phyloP scores from a whole-genome alignment of 2,888 invertebrate genomes.

The Azorinus chamasolen region DNA sequence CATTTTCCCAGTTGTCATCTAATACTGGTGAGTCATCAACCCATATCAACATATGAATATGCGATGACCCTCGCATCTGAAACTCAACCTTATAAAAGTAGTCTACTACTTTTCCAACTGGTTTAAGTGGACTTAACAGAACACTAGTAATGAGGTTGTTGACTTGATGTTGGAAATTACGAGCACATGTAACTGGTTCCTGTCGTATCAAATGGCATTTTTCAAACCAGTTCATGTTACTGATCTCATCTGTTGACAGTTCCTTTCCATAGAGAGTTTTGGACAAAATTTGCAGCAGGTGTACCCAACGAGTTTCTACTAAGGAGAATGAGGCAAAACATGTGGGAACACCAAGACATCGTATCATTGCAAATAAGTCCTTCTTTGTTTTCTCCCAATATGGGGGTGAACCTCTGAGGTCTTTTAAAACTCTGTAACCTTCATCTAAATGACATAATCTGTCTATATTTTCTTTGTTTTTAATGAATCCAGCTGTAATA shows the following conservation, averaged over 20 bases:
- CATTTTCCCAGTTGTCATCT: not conserved
- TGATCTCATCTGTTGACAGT: slow-evolving; percentile 10
- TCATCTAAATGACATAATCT: slow-evolving; percentile 27
- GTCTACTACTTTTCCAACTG: slow-evolving; percentile 12
- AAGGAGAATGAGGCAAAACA: slow-evolving; percentile 5
- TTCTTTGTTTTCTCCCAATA: slow-evolving; percentile 52
- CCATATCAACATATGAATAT: slow-evolving; percentile 60
- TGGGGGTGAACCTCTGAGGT: slow-evolving; percentile 53
- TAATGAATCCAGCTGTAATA: too few relatives aligned
- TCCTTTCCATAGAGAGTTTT: slow-evolving; percentile 14
- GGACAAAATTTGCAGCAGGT: slow-evolving; percentile 2
- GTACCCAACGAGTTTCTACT: slow-evolving; percentile 3
- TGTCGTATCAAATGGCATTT: slow-evolving; percentile 25
- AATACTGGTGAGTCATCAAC: not conserved
- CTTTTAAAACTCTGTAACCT: slow-evolving; percentile 42
- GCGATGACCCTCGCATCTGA: slow-evolving; percentile 65
- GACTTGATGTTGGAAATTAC: slow-evolving; percentile 26
- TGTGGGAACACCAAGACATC: slow-evolving; percentile 1
- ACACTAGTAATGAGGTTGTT: slow-evolving; percentile 14
- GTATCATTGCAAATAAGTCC: slow-evolving; percentile 30
- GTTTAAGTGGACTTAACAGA: not conserved
- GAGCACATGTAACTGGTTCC: slow-evolving; percentile 36
- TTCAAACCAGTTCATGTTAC: not conserved
- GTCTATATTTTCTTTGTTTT: too few relatives aligned
- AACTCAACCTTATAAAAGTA: slow-evolving; percentile 49